Evolutionary conservation across 2,797 vertebrate genomes (phyloP).

Genomic region (Rhincodon typus): DNA sequence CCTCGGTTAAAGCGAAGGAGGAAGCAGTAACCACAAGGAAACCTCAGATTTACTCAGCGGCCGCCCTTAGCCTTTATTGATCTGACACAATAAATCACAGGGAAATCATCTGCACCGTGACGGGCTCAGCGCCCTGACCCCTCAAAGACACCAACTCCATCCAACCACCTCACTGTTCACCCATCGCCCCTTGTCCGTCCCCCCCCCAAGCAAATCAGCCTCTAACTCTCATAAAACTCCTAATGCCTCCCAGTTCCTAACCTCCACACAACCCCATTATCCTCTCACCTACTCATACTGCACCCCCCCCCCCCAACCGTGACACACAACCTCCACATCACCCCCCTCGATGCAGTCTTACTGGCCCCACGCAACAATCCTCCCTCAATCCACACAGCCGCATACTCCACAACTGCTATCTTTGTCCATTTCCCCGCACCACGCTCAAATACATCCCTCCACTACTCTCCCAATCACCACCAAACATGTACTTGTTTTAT

Average conservation of each 20-base stretch:
- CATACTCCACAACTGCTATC: background rate
- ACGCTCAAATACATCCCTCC: too few relatives aligned
- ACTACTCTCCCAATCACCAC: background rate
- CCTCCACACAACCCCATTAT: too few relatives aligned
- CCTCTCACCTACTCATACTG: too few relatives aligned
- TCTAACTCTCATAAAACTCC: too few relatives aligned
- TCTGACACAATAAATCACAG: background rate
- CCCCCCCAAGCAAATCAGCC: too few relatives aligned
- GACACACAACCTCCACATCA: too few relatives aligned
- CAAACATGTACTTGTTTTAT: background rate
- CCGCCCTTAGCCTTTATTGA: background rate
- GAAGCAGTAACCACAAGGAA: constrained; percentile 26
- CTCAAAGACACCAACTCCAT: background rate
- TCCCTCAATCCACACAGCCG: background rate
- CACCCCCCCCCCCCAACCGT: too few relatives aligned
- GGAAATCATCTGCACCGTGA: background rate
- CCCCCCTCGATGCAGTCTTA: background rate
- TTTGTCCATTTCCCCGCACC: background rate
- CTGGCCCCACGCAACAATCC: background rate
- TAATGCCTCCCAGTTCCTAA: too few relatives aligned
- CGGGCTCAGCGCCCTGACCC: background rate
- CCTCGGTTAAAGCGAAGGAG: constrained; percentile 19
- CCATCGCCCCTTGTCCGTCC: too few relatives aligned
- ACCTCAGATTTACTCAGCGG: constrained; percentile 3
- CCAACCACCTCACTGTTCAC: background rate